Percentiles rank a stretch among this genome's conserved stretches.
These are phyloP conservation scores for Strigamia transsilvanica DNA, from an alignment of 2,888 invertebrate species.

Conservation along the genomic window DNA sequence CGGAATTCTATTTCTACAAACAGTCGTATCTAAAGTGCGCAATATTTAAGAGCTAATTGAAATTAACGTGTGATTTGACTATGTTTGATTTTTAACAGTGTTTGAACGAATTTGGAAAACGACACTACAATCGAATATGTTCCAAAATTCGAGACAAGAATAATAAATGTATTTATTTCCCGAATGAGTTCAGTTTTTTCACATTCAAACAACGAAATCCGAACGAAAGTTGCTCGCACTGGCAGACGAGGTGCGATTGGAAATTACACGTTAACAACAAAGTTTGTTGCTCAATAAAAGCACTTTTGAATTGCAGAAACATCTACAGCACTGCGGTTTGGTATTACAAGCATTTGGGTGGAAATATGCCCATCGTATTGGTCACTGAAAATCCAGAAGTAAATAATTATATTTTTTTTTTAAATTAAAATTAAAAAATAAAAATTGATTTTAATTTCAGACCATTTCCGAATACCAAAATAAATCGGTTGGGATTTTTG, in stretches of 20 bases:
- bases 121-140: conserved; percentile 59
- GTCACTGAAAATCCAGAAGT: conserved; percentile 61
- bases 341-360: conserved; percentile 62
- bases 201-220: conserved; percentile 60
- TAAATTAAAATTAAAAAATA: background rate
- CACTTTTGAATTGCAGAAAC: conserved; percentile 58
- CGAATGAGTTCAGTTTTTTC: conserved; percentile 62
- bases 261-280: background rate
- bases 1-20: conserved; percentile 62
- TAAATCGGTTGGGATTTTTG: conserved; percentile 59
- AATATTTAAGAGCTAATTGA: background rate
- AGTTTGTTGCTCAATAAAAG: too few species aligned
- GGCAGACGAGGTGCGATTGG: background rate
- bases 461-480: conserved; percentile 56
- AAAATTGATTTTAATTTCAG: conserved; percentile 41
- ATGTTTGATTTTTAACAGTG: conserved; percentile 58
- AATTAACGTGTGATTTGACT: background rate
- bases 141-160: conserved; percentile 60
- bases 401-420: background rate
- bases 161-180: conserved; percentile 60
- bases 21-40: conserved; percentile 60
- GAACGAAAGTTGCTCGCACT: conserved; percentile 58
- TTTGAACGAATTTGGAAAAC: conserved; percentile 60
- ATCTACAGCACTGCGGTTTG: conserved; percentile 61
- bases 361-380: conserved; percentile 62